Evolutionary conservation across 2,888 invertebrate genomes (phyloP), one percentile per base, ranked within the genome.

Genomic region (Polydrusus cervinus): DNA sequence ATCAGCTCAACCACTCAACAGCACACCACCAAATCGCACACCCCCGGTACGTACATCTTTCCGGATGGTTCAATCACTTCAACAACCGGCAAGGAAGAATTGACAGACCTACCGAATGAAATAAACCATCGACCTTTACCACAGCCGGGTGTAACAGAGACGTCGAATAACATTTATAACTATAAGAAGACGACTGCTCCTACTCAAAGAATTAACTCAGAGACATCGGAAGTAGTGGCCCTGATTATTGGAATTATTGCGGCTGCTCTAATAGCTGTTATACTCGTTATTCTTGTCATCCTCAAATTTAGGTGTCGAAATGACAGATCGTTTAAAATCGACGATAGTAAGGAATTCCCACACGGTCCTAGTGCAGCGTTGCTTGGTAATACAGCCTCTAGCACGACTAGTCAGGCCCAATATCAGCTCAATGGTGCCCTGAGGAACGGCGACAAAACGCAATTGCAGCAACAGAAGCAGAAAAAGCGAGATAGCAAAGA

Each of bases 251-350:
- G 95, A 79, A 96, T 98, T 80, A 96, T 97, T 75, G 97, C 97
- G 3, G 96, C 96, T 57, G 95, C 96, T 47, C 89, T 97, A 78
- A 97, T 98, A 84, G 95, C 95, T 40, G 94, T 97, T 79, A 94
- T 98, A 68, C 90, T 98, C 78, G 93, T 98, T 78, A 94, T 97
- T 70, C 91, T 98, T 76, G 91, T 97, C 75, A 95, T 98, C 82
- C 91, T 97, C 82, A 96, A 96, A 88, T 94, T 96, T 87, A 92
- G 94, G 84, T 93, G 93, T 82, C 92, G 95, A 77, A 93, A 95
- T 66, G 96, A 97, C 85, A 93, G 94, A n/a, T 94, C 94, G 70
- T 98, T 97, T 87, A 98, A 97, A 87, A 94, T 97, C 76, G 97
- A 97, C 83, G 95, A 97, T 84, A 92, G 93, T 84, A 92, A 92